phyloP scores from a whole-genome alignment of 2,888 invertebrate species.

The Mylabris sibirica region DNA sequence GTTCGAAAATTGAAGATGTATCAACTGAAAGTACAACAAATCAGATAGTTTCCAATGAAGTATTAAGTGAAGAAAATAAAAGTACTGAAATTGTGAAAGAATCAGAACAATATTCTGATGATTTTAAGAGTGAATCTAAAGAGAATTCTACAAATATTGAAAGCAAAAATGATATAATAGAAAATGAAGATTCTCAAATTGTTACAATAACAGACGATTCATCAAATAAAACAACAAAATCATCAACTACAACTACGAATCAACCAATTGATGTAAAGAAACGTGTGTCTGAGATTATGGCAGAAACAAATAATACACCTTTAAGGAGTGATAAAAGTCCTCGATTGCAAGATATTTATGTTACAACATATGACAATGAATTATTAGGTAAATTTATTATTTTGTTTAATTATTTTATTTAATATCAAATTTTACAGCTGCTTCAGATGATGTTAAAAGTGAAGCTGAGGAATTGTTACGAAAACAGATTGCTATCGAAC shows the following conservation, averaged over 20 bases:
- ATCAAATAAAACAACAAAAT: conserved; percentile 29
- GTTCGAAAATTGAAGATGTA: conserved; percentile 16
- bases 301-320: conserved; percentile 49
- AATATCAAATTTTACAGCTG: conserved; percentile 31
- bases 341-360: conserved; percentile 56
- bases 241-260: conserved; percentile 26
- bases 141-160: background rate
- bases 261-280: conserved; percentile 51
- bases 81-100: conserved; percentile 8
- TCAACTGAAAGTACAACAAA: background rate
- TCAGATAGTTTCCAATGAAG: background rate
- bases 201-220: background rate
- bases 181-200: conserved; percentile 2
- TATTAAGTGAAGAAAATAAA: background rate
- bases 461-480: conserved; percentile 70
- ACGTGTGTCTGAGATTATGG: conserved; percentile 57
- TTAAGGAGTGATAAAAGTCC: conserved; percentile 55
- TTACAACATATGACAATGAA: conserved; percentile 56
- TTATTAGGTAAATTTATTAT: conserved; percentile 19
- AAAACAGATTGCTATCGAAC: conserved; percentile 70
- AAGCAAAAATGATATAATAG: background rate
- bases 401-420: conserved; percentile 25
- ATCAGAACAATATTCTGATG: conserved; percentile 9
- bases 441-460: conserved; percentile 54
- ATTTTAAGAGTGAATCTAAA: conserved; percentile 4